Evolutionary conservation across 2,888 invertebrate species (phyloP), one percentile per base, ranked within the genome.

Genomic region (Polydrusus cervinus): DNA sequence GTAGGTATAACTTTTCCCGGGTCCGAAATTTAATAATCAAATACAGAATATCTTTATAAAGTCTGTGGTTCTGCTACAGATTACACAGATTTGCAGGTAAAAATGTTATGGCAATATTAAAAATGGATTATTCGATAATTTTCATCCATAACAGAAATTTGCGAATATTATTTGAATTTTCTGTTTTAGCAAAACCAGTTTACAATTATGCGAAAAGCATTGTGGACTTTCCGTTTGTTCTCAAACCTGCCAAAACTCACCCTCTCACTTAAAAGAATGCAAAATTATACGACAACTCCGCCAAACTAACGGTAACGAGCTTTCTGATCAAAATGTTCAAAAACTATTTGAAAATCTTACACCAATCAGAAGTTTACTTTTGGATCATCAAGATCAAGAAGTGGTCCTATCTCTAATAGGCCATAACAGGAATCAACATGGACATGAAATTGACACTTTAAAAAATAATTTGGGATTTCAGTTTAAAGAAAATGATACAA

Each of bases 141-240:
- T n/a, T n/a, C n/a, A n/a, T n/a, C n/a, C n/a, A n/a, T 25, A 25
- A 1, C 25, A 25, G 25, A 25, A 25, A 25, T 25, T 25, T 3
- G 5, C 5, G 25, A 3, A 1, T 25, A 25, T 25, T 25, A 25
- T 3, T 25, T 25, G 1, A 25, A 25, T 25, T 1, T 25, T 25
- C 16, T 90, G 89, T 79, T 94, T 93, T 82, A 90, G 70, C 10
- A 73, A 65, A 45, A 16, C 9, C 25, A 38, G 60, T 20, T 89
- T 81, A 90, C 89, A 77, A 85, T 86, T 64, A n/a, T 95, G 95
- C 83, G 86, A 89, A 51, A 89, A 88, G 49, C 89, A 89, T 62
- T 95, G 95, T 84, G 91, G 92, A 3, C 88, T 94, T 80, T 91
- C 92, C 16, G 87, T 95, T 49, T 95, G 95, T 85, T 90, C 91